These are phyloP conservation scores for Globia sparganii DNA, from an alignment of 2,888 invertebrate species.

Conservation along the genomic window DNA sequence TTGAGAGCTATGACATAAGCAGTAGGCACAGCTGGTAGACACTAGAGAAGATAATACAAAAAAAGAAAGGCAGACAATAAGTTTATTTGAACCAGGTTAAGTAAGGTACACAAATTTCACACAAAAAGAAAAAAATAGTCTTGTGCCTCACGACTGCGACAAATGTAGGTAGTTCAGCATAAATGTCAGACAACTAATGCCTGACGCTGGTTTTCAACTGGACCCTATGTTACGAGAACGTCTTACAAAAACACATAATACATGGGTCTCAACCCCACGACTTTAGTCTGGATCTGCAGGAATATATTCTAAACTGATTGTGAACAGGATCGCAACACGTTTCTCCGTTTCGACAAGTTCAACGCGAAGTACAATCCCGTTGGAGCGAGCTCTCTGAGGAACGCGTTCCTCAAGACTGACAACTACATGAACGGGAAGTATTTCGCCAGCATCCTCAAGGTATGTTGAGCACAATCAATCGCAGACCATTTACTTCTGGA, in stretches of 20 bases:
- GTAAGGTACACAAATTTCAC: too few relatives aligned
- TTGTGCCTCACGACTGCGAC: too few relatives aligned
- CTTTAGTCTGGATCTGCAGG: not conserved
- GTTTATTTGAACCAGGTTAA: too few relatives aligned
- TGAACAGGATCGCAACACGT: slow-evolving; percentile 96
- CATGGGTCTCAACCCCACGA: not conserved
- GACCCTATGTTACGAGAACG: too few relatives aligned
- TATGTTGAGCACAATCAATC: slow-evolving; percentile 67
- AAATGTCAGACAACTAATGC: too few relatives aligned
- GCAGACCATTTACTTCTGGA: not conserved
- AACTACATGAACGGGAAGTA: slow-evolving; percentile 98
- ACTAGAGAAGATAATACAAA: not conserved
- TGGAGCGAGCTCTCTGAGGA: slow-evolving; percentile 97
- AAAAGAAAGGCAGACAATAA: too few relatives aligned
- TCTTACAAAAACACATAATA: not conserved
- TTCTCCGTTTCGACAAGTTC: slow-evolving; percentile 99
- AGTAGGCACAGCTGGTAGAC: not conserved
- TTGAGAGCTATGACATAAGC: not conserved
- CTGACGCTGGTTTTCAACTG: too few relatives aligned
- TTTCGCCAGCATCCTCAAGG: slow-evolving; percentile 99
- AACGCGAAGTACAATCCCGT: slow-evolving; percentile 99
- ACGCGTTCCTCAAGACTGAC: slow-evolving; percentile 99
- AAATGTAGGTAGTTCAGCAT: too few relatives aligned
- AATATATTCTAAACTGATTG: not conserved
- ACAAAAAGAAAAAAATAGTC: too few relatives aligned